Percentiles rank a stretch among this genome's conserved stretches.
Conservation (phyloP, 35 echinoderm and acorn worm genomes). For the Stichopus chloronotus region DNA sequence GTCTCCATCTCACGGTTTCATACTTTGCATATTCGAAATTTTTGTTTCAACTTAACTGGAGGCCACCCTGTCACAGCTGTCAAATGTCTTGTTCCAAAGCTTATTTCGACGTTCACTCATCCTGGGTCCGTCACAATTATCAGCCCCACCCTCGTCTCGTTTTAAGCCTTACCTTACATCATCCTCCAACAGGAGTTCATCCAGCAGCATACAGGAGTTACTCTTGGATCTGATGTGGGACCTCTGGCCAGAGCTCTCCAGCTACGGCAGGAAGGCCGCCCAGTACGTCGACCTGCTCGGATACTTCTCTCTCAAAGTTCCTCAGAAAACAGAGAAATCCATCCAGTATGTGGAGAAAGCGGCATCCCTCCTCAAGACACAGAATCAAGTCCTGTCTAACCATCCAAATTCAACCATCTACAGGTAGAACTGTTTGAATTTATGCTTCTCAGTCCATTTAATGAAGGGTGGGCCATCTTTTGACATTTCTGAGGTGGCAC, state of each 20-base stretch:
- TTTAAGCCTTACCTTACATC: too few relatives aligned
- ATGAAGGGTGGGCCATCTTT: too few relatives aligned
- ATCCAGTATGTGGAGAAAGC: constrained; percentile 96
- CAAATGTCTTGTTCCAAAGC: too few relatives aligned
- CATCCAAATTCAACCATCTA: constrained; percentile 99
- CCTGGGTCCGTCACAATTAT: too few relatives aligned
- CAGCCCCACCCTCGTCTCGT: too few relatives aligned
- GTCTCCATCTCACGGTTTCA: too few relatives aligned
- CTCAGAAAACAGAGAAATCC: constrained; percentile 83
- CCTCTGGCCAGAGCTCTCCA: constrained; percentile 94
- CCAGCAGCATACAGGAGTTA: constrained; percentile 72
- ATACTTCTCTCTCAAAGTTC: constrained; percentile 96
- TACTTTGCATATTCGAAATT: too few relatives aligned
- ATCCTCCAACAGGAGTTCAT: constrained; percentile 73
- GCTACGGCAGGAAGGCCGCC: constrained; percentile 88
- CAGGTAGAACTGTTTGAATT: constrained; percentile 65
- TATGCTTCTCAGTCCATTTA: too few relatives aligned
- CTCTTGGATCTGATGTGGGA: constrained; percentile 97
- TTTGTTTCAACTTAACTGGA: too few relatives aligned
- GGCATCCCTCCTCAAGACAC: constrained; percentile 83
- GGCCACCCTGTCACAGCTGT: too few relatives aligned
- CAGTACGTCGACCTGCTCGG: constrained; percentile 98
- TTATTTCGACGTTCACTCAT: too few relatives aligned
- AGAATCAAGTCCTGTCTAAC: constrained; percentile 90
- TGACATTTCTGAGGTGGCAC: too few relatives aligned